phyloP scores from a whole-genome alignment of 2,797 vertebrate species.

The Crotalus adamanteus region DNA sequence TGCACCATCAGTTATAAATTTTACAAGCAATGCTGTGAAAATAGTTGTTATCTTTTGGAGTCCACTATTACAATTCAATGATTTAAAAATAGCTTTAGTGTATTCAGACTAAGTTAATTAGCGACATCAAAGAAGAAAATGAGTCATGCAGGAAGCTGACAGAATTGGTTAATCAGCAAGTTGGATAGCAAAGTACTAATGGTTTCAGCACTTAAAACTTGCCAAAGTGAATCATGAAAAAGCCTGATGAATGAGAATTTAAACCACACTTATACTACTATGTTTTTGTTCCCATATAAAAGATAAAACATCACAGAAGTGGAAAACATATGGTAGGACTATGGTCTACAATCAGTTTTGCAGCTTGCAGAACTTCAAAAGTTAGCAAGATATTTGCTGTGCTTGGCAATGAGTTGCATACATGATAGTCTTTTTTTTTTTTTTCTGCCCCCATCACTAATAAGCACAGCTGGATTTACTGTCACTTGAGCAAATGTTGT shows the following conservation, averaged over 20 bases:
- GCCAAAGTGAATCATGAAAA: constrained; percentile 9
- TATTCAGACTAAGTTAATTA: constrained; percentile 14
- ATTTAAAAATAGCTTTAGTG: not conserved
- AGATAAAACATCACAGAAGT: not conserved
- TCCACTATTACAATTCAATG: not conserved
- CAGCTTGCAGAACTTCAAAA: not conserved
- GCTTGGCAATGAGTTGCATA: not conserved
- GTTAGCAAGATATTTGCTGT: not conserved
- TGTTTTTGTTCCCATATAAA: constrained; percentile 9
- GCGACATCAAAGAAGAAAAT: constrained; percentile 17
- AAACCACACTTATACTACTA: not conserved
- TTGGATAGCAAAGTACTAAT: constrained; percentile 8
- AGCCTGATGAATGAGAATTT: constrained; percentile 14
- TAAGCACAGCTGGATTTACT: not conserved
- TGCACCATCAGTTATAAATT: not conserved
- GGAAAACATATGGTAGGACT: not conserved
- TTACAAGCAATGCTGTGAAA: not conserved
- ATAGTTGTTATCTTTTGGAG: not conserved
- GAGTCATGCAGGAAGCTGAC: constrained; percentile 11
- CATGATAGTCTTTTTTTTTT: not conserved
- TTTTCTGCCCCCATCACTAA: not conserved
- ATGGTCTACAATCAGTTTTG: not conserved
- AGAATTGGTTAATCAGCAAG: constrained; percentile 22
- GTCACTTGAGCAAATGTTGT: not conserved
- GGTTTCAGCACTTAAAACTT: constrained; percentile 13